Percentiles rank a stretch among this genome's conserved stretches.
Evolutionary conservation across 2,797 vertebrate species (phyloP).

Genomic region (Sebastiscus tertius): DNA sequence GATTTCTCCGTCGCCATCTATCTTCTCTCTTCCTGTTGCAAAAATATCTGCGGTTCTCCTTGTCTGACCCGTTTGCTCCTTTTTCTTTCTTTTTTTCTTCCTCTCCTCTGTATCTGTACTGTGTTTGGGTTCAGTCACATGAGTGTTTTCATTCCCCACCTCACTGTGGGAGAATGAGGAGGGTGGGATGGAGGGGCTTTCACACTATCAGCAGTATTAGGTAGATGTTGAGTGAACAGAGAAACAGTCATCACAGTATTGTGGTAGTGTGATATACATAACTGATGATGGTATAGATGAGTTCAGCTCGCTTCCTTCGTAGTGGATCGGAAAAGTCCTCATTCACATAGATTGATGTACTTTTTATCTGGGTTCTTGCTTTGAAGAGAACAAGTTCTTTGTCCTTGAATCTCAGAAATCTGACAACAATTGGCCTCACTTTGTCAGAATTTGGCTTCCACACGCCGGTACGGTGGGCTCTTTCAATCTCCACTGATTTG

Average conservation of each 20-base stretch:
- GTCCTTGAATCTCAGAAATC: no score
- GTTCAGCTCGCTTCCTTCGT: no score
- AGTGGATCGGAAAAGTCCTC: no score
- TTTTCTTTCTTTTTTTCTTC: neutral
- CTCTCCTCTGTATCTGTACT: neutral
- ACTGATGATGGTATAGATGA: no score
- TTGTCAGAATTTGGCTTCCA: no score
- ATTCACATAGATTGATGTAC: no score
- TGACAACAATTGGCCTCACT: no score
- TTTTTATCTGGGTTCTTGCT: no score
- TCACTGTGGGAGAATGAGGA: neutral
- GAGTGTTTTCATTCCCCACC: neutral
- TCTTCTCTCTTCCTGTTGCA: neutral
- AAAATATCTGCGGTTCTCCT: neutral
- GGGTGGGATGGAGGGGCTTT: neutral
- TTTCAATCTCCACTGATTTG: no score
- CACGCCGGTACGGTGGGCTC: no score
- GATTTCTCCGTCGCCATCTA: neutral
- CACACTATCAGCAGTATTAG: slow-evolving; percentile 21
- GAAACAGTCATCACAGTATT: neutral
- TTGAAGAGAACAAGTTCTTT: no score
- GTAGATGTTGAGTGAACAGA: neutral
- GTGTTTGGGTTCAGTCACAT: neutral
- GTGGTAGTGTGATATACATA: neutral
- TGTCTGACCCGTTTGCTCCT: neutral